Percentiles rank a stretch among this genome's conserved stretches.
Conservation (phyloP, 2,797 vertebrate species). For the Smutsia gigantea region DNA sequence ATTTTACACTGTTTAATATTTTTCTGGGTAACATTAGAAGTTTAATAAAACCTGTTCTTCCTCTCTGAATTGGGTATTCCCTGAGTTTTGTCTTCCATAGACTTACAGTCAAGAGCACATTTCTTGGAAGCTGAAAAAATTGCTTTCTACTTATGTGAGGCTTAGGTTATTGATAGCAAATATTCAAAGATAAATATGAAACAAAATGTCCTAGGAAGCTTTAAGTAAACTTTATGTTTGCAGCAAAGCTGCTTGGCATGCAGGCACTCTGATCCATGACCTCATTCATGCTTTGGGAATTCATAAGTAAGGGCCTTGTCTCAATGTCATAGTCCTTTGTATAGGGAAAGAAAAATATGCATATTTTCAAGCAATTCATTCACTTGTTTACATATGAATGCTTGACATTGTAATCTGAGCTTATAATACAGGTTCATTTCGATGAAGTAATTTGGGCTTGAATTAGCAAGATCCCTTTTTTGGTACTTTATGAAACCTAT, state of each 20-base stretch:
- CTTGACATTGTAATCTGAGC: not conserved
- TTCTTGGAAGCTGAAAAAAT: not conserved
- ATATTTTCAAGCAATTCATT: not conserved
- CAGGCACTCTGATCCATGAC: not conserved
- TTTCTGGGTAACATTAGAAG: constrained; percentile 33
- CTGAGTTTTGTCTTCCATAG: constrained; percentile 3
- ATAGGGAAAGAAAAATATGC: not conserved
- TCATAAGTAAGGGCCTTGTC: not conserved
- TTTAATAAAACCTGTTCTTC: constrained; percentile 34
- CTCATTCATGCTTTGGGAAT: not conserved
- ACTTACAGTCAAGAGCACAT: not conserved
- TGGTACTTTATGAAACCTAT: not conserved
- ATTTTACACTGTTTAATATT: constrained; percentile 59
- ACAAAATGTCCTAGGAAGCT: not conserved
- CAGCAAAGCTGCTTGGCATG: not conserved
- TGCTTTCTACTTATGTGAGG: not conserved
- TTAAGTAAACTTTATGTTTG: not conserved
- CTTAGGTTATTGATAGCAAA: not conserved
- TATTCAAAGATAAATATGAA: not conserved
- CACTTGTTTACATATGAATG: not conserved
- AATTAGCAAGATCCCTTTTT: not conserved
- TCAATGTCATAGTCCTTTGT: not conserved
- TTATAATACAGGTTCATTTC: not conserved
- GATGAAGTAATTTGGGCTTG: not conserved
- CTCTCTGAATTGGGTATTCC: not conserved